Evolutionary conservation across 2,888 invertebrate species (phyloP), one percentile per base, ranked within the genome.

Genomic region (Clepsis dumicolana): DNA sequence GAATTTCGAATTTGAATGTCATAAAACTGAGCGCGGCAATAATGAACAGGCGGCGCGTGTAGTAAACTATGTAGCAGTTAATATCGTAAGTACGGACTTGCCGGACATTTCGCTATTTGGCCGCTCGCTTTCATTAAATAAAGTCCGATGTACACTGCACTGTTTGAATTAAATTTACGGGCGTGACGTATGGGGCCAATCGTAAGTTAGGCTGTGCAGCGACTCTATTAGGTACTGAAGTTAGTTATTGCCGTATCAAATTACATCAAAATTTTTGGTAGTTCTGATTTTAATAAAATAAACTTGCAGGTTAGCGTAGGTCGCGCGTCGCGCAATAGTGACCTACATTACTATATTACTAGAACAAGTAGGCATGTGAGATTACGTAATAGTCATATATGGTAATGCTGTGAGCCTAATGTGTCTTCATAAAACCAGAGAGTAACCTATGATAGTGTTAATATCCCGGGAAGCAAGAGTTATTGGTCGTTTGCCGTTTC

Each of bases 381-480:
- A 29, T 57, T 18, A 48, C 38, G 41, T 70, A 27, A 61, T 78
- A 80, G 77, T 80, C 78, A 81, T 82, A 81, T 88, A 90, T 89
- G 88, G 86, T 85, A 89, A 88, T 88, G 86, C 87, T 84, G 78
- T 80, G 75, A 79, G 83, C 78, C 87, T 90, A 91, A 91, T 92
- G 85, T 89, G 81, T 93, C 93, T 92, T 91, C 92, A 93, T 93
- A 91, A 91, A 91, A 85, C 85, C 84, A 80, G 86, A 87, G 90
- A 90, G 89, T 91, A 91, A 92, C 90, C 89, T 91, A 91, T 91
- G 91, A 92, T 92, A 91, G 92, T 93, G 92, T 92, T 93, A 93
- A 92, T 93, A 92, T 91, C 89, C 88, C 88, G 82, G 89, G 85
- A 88, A 91, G 91, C 88, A 91, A 91, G 92, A 93, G 86, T 91